Evolutionary conservation across 2,113 vertebrate genomes (phyloP).

Genomic region (Trochalopteron elliotii): DNA sequence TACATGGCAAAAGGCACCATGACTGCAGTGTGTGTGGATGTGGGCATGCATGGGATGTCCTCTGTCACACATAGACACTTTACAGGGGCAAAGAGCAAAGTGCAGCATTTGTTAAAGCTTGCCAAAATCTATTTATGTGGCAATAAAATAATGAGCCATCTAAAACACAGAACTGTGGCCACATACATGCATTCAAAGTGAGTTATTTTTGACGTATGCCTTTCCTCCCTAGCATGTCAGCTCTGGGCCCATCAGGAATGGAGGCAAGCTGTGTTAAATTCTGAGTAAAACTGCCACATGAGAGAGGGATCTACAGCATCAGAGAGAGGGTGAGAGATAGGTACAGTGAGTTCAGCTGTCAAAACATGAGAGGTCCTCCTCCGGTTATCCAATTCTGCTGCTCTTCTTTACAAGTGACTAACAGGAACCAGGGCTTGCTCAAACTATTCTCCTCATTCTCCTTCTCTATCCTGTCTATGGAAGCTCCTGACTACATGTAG

Average conservation of each 20-base stretch:
- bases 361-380: background rate
- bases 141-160: background rate
- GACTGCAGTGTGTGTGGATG: background rate
- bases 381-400: background rate
- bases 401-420: background rate
- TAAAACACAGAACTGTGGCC: background rate
- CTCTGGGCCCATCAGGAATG: background rate
- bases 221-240: background rate
- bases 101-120: background rate
- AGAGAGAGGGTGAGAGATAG: background rate
- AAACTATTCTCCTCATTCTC: background rate
- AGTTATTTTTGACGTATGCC: background rate
- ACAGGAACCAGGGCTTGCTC: background rate
- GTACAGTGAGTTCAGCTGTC: constrained; percentile 32
- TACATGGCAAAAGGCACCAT: background rate
- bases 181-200: background rate
- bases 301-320: constrained; percentile 35
- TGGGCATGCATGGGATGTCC: background rate
- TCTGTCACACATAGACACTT: background rate
- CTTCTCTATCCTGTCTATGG: background rate
- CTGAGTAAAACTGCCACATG: background rate
- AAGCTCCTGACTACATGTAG: background rate
- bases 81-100: background rate
- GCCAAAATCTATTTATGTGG: background rate
- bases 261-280: constrained; percentile 38